Percentiles rank a stretch among this genome's conserved stretches.
These are phyloP conservation scores for Drosophila subquinaria DNA, from an alignment of 2,888 invertebrate species.

Conservation along the genomic window DNA sequence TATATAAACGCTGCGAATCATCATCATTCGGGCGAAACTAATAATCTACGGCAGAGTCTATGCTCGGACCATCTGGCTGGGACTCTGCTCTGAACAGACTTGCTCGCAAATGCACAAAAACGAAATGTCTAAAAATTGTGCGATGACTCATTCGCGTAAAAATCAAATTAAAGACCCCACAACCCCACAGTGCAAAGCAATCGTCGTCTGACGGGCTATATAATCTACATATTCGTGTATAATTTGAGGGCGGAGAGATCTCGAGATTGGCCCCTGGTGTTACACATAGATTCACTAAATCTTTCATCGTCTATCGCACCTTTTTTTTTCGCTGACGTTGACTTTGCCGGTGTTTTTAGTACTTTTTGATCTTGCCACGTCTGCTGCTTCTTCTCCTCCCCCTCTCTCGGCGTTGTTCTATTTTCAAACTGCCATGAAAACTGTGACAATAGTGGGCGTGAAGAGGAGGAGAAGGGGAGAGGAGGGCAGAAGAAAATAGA, in stretches of 20 bases:
- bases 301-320: conserved; percentile 36
- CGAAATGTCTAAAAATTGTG: conserved; percentile 74
- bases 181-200: conserved; percentile 19
- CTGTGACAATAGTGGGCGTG: conserved; percentile 46
- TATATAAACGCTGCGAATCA: conserved; percentile 32
- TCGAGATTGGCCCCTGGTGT: conserved; percentile 31
- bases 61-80: conserved; percentile 61
- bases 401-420: conserved; percentile 49
- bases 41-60: conserved; percentile 39
- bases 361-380: conserved; percentile 38
- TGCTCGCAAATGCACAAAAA: conserved; percentile 29
- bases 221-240: conserved; percentile 14
- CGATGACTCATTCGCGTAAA: conserved; percentile 66
- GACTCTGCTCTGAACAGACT: conserved; percentile 48
- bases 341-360: conserved; percentile 52
- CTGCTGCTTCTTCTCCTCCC: neutral
- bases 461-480: neutral
- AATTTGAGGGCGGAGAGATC: conserved; percentile 42
- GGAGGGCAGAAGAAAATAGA: neutral
- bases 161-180: conserved; percentile 60
- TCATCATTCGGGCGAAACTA: conserved; percentile 45
- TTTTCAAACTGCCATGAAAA: conserved; percentile 66
- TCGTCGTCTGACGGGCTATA: conserved; percentile 27
- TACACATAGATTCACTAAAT: conserved; percentile 39
- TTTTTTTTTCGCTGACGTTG: conserved; percentile 39